Evolutionary conservation across 1,140 invertebrate species (phyloP).

Genomic region (Eumeta japonica): DNA sequence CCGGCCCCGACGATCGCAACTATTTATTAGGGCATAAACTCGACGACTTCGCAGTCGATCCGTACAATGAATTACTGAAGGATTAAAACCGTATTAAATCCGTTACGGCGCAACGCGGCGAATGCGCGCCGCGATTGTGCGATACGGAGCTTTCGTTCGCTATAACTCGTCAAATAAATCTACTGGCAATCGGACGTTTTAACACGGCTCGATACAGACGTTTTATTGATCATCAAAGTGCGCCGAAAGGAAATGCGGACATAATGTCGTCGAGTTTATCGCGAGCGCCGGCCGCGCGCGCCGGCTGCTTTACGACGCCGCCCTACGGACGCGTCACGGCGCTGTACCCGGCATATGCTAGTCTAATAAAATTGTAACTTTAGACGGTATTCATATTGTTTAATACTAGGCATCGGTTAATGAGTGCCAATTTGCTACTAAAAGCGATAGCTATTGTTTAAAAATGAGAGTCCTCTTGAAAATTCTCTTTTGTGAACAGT

Average conservation of each 20-base stretch:
- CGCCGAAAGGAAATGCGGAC: not conserved
- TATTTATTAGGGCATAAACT: conserved; percentile 1
- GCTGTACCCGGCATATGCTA: no score
- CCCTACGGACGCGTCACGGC: no score
- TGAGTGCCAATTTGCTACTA: no score
- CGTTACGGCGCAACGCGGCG: no score
- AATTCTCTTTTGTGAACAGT: no score
- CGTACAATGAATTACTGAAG: not conserved
- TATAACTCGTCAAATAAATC: conserved; percentile 46
- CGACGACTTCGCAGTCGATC: not conserved
- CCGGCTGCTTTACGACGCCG: no score
- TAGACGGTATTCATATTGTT: no score
- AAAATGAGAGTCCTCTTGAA: no score
- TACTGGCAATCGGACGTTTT: conserved; percentile 22
- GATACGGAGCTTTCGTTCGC: conserved; percentile 24
- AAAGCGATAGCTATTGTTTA: no score
- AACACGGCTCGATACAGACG: conserved; percentile 22
- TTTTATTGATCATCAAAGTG: conserved; percentile 32
- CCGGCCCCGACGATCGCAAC: not conserved
- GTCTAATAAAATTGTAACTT: no score
- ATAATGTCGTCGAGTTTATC: not conserved
- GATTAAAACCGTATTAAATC: not conserved
- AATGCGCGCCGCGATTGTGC: conserved; percentile 4
- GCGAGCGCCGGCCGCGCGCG: no score
- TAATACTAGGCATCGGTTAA: no score